A percentile compares a stretch with the other conserved stretches of the same genome.
Evolutionary conservation across 2,113 vertebrate genomes (phyloP).

Genomic region (Pyxicephalus adspersus): DNA sequence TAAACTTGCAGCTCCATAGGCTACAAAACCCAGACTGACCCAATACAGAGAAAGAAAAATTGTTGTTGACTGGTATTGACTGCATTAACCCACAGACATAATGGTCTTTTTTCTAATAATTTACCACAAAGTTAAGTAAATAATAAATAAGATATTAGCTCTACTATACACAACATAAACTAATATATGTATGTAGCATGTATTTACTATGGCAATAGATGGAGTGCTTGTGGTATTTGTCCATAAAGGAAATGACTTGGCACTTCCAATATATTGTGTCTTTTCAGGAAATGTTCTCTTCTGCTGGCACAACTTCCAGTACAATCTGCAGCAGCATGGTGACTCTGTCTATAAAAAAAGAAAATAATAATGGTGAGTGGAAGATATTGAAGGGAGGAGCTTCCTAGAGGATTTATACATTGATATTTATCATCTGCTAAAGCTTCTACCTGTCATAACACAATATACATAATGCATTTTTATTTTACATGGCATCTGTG

Average conservation of each 20-base stretch:
- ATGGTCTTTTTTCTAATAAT: neutral
- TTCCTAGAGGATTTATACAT: constrained; percentile 24
- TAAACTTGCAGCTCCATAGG: too few species aligned
- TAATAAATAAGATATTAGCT: constrained; percentile 18
- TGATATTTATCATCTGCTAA: constrained; percentile 41
- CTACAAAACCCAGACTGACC: too few species aligned
- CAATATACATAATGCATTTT: constrained; percentile 55
- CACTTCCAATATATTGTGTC: neutral
- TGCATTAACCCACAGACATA: too few species aligned
- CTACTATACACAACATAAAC: neutral
- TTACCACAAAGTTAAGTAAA: neutral
- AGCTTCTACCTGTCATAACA: constrained; percentile 31
- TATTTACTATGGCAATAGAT: neutral
- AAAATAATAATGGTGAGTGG: constrained; percentile 56
- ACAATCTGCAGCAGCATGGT: constrained; percentile 86
- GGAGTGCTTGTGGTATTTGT: neutral
- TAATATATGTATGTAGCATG: neutral
- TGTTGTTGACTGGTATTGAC: too few species aligned
- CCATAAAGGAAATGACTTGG: neutral
- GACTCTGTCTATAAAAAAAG: constrained; percentile 74
- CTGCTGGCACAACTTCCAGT: constrained; percentile 85
- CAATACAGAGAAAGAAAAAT: too few species aligned
- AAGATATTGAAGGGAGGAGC: constrained; percentile 51
- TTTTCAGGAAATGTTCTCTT: constrained; percentile 62
- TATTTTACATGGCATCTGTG: constrained; percentile 45